phyloP scores from a whole-genome alignment of 2,797 vertebrate species.

The Gymnothorax reevesii region DNA sequence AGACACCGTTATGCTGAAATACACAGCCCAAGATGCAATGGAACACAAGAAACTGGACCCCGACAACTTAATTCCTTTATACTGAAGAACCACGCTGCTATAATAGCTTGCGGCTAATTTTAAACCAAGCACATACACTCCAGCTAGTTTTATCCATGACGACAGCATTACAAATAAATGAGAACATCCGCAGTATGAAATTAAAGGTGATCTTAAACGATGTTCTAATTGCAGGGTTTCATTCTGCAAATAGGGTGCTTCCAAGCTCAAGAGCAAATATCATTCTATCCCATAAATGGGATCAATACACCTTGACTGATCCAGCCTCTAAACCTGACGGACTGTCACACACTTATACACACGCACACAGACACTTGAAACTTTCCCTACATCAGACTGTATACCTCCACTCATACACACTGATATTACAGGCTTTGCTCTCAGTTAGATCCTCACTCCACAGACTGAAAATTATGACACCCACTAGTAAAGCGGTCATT shows the following conservation, averaged over 20 bases:
- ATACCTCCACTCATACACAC: conserved; percentile 5
- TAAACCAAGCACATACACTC: conserved; percentile 1
- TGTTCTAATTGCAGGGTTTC: too few relatives aligned
- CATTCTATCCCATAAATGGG: not conserved
- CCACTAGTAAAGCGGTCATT: conserved; percentile 60
- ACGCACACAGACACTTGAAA: conserved; percentile 1
- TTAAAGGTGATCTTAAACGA: not conserved
- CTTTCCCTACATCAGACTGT: not conserved
- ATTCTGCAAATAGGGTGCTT: not conserved
- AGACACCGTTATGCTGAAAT: not conserved
- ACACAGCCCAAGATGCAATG: not conserved
- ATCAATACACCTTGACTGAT: not conserved
- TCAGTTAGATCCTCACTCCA: conserved; percentile 13
- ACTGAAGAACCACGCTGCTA: not conserved
- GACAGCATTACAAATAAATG: not conserved
- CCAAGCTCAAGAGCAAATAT: not conserved
- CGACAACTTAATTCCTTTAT: not conserved
- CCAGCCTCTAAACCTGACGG: not conserved
- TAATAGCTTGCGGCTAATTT: not conserved
- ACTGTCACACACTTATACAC: not conserved
- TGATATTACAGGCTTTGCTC: not conserved
- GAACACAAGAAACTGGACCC: not conserved
- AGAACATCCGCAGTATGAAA: not conserved
- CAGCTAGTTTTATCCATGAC: not conserved
- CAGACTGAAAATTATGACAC: conserved; percentile 72